Evolutionary conservation across 2,797 vertebrate species (phyloP), one percentile per base, ranked within the genome.

Genomic region (Myotis pilosus): DNA sequence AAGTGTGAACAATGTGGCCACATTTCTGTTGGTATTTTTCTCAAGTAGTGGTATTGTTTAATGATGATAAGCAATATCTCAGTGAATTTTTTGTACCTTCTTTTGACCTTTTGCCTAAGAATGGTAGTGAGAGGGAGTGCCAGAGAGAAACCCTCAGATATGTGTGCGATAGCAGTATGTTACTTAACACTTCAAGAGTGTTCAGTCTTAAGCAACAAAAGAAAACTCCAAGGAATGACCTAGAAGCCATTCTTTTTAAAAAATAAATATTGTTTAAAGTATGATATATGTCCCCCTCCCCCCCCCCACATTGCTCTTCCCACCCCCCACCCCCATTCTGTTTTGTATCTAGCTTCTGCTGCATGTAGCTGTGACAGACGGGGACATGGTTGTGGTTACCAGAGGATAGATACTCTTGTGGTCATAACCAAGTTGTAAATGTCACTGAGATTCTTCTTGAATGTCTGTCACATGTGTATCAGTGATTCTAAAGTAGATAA

Each of bases 381-480:
- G 95, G 95, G 95, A 97, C 96, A 71, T 96, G 98, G 97, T 97
- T 97, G 62, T 80, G 92, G 68, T 98, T 97, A 96, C 98, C 90
- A 92, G 97, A 98, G 96, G 97, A 98, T 96, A 98, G 97, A 98
- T 96, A 98, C 93, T 98, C 97, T 98, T 90, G 96, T 97, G 97
- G 97, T 98, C 97, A 98, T 97, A 97, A 97, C 98, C 98, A 97
- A 98, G 98, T 96, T 97, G 98, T 98, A 98, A 98, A 97, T 98
- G 97, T 98, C 98, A 97, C 92, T 87, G 71, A 87, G 91, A 96
- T 97, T 98, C 97, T 98, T 98, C 97, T 96, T 97, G 97, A 97
- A 92, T 98, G 98, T 99, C 98, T 98, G 97, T 99, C 98, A 99
- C 91, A 92, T 96, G 96, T 95, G 95, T 98, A 98, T 99, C 97